Conservation (phyloP, 2,888 invertebrate species). For the Thera obeliscata region DNA sequence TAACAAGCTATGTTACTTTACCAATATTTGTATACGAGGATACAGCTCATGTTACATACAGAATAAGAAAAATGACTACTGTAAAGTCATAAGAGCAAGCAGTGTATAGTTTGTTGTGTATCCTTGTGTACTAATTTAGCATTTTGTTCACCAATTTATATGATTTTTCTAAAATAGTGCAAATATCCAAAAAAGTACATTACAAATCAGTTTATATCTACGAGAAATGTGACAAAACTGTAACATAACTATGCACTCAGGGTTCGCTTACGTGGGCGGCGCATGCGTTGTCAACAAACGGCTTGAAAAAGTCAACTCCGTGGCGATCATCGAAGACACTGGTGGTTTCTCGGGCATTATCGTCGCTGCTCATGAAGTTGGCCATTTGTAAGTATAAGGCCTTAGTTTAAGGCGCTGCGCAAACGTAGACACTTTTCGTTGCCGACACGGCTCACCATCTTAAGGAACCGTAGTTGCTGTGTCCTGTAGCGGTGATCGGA, state of each 20-base stretch:
- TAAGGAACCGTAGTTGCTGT: no score
- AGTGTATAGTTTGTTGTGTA: no score
- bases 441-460: no score
- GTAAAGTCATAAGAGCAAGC: no score
- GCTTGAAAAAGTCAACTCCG: slow-evolving; percentile 97
- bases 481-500: no score
- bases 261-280: slow-evolving; percentile 98
- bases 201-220: neutral
- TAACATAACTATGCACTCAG: slow-evolving; percentile 73
- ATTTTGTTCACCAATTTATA: no score
- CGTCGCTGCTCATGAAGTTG: slow-evolving; percentile 98
- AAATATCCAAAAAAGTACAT: no score
- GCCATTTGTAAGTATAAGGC: slow-evolving; percentile 92
- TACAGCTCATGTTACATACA: neutral
- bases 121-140: no score
- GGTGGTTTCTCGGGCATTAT: slow-evolving; percentile 98
- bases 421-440: neutral
- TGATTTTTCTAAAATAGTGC: neutral
- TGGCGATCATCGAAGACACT: slow-evolving; percentile 98
- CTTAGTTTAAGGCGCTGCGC: no score
- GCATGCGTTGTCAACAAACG: slow-evolving; percentile 98
- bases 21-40: no score
- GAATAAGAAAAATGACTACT: no score
- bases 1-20: neutral
- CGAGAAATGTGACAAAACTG: neutral